A percentile compares a stretch with the other conserved stretches of the same genome.
These are phyloP conservation scores for Eupithecia insigniata DNA, from an alignment of 2,888 invertebrate species.

Conservation along the genomic window DNA sequence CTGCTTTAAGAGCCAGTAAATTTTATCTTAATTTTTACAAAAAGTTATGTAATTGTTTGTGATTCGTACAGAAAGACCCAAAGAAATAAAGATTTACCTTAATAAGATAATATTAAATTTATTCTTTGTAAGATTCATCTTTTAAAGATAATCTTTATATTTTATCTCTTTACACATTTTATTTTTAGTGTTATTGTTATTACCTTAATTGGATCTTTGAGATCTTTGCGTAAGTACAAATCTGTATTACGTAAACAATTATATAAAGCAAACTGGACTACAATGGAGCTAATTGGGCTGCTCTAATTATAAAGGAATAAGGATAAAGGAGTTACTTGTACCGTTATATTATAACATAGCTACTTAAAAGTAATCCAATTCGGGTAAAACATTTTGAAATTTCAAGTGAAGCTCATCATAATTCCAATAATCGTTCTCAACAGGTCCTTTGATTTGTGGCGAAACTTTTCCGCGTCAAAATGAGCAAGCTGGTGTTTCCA, in stretches of 20 bases:
- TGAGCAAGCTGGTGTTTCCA: slow-evolving; percentile 15
- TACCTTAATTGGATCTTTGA: background rate
- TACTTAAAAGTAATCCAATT: background rate
- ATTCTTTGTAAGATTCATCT: no score
- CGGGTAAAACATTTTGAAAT: background rate
- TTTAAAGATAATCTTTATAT: background rate
- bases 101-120: no score
- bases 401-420: background rate
- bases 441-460: slow-evolving; percentile 15
- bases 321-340: background rate
- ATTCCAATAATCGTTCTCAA: slow-evolving; percentile 11
- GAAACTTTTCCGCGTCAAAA: slow-evolving; percentile 24
- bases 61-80: no score
- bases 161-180: background rate
- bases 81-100: no score
- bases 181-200: background rate
- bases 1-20: no score
- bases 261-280: background rate
- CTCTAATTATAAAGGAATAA: background rate
- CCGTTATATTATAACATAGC: background rate
- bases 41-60: no score
- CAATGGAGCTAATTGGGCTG: background rate
- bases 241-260: background rate
- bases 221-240: background rate
- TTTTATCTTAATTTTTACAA: no score